Base-by-base conservation (phyloP, 2,888 invertebrate genomes). In the Ceramica pisi region DNA sequence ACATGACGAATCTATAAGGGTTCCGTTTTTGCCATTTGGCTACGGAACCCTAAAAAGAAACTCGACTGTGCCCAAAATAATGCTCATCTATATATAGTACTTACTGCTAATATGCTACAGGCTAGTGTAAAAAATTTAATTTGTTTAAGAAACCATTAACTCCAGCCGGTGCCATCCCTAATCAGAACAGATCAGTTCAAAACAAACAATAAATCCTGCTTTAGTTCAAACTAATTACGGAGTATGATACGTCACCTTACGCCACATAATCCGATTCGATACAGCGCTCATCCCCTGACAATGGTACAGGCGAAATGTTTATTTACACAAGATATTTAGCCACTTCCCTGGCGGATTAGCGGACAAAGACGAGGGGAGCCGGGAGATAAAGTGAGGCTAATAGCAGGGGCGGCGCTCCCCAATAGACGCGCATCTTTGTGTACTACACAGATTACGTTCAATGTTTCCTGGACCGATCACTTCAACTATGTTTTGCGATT, bases 291-390 rank as follows among this genome's bases (percentile, higher is more conserved):
- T 92, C 93, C 93, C 93, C 87, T 89, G 90, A 93, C 94, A 94
- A 95, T 94, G 90, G 91, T 89, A 91, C 91, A 90, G 91, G 91
- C 93, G 88, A 86, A 93, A 94, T 95, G 95, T 96, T 95, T 96
- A 94, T 96, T 96, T 96, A 95, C 94, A 95, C 95, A 96, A 96
- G 95, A 94, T 95, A 95, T 95, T 95, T 95, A 95, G 94, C 93
- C 94, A 94, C 95, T 94, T 95, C 94, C 95, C 95, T 91, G 92
- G 86, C 93, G 93, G 95, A 95, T 96, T 94, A 95, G 92, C 90
- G 90, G 93, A 92, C 92, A 92, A 90, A 92, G 92, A 90, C 90
- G 91, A 92, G 93, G 94, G 94, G 92, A 79, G 87, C 87, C 86
- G 87, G 85, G 85, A 93, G 94, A 94, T 94, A 94, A 91, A 92